Conservation (phyloP, 2,888 invertebrate species). For the Bibio marci region DNA sequence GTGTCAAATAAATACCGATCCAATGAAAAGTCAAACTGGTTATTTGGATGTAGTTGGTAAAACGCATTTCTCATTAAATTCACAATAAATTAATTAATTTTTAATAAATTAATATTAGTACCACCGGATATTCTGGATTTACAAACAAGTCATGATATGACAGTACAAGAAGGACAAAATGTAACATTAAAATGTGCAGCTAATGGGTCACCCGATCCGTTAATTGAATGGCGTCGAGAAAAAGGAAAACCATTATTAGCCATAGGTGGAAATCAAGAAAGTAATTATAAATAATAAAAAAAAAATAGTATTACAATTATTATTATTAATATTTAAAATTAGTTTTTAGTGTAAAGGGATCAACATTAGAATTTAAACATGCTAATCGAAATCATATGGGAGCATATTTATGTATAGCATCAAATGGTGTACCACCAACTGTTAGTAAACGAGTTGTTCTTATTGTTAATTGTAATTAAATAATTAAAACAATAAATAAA, state of each 20-base stretch:
- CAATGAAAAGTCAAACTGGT: constrained; percentile 81
- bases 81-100: background rate
- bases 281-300: constrained; percentile 4
- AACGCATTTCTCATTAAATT: no score
- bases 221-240: constrained; percentile 75
- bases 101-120: constrained; percentile 32
- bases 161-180: constrained; percentile 70
- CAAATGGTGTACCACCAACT: no score
- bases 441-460: constrained; percentile 26
- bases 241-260: constrained; percentile 43
- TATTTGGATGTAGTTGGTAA: constrained; percentile 74
- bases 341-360: constrained; percentile 22
- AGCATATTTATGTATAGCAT: no score
- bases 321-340: no score
- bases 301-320: no score
- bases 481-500: background rate
- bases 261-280: constrained; percentile 13
- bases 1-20: constrained; percentile 87
- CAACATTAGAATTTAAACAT: constrained; percentile 21
- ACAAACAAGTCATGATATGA: constrained; percentile 72
- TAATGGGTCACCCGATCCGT: constrained; percentile 69
- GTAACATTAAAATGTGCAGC: constrained; percentile 76
- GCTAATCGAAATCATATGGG: constrained; percentile 23
- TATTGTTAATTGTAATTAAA: constrained; percentile 23
- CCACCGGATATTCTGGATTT: constrained; percentile 77